Base-by-base conservation (phyloP, 2,888 invertebrate genomes). In the Himalopsyche kuldschensis region DNA sequence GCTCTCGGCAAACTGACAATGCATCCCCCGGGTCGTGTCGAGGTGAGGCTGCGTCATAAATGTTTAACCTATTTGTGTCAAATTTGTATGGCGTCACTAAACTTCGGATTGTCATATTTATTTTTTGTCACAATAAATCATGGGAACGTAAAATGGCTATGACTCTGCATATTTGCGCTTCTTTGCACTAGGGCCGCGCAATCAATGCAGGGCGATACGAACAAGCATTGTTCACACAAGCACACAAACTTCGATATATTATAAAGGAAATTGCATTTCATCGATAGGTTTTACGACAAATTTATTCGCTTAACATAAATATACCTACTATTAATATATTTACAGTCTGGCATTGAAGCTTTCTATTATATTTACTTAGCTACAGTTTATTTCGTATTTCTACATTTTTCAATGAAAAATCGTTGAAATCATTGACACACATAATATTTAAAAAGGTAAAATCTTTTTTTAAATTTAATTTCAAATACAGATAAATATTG, bases 101-200 rank as follows among this genome's bases (percentile, higher is more conserved):
- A 63, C 78, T 41, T 48, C 24, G 79, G 48, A 35, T 76, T 83
- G 83, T 80, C 80, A 80, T 77, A 80, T 83, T 77, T 79, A 80
- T 79, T 80, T 76, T 83, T 82, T 84, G 84, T 84, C 84, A 82
- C 79, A 82, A 82, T 69, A 82, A 78, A 84, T 82, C 80, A 79
- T 78, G 69, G 78, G 75, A 82, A 84, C 84, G 46, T 79, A 46
- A 75, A 30, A 48, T 24, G 32, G 41, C 32, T 17, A 80, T 84
- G 82, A 84, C 82, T 20, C 15, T 80, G 84, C 84, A 78, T 48
- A 78, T 78, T 79, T 69, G 69, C 15, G 30, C 30, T 69, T 15
- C 69, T 69, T 69, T 69, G 69, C 69, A 30, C 1, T 11, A 27
- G 11, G 69, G 69, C 69, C 69, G 69, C 69, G 55, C 6, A 2